Evolutionary conservation across 2,113 vertebrate genomes (phyloP).

Genomic region (Oxyruncus cristatus): DNA sequence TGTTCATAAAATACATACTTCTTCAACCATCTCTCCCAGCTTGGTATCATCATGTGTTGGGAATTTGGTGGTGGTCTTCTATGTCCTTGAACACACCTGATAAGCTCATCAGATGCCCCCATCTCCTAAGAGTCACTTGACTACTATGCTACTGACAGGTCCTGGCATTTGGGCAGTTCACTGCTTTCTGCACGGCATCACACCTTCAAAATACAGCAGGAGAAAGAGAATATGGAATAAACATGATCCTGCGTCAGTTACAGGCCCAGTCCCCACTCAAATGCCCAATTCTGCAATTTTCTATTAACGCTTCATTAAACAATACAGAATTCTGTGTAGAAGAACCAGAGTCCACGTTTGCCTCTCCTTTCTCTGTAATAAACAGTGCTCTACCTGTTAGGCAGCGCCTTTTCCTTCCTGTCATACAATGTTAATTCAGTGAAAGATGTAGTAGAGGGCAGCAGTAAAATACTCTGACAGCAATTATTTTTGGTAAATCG

Average conservation of each 20-base stretch:
- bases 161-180: neutral
- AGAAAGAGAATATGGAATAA: neutral
- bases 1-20: neutral
- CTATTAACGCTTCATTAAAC: neutral
- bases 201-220: neutral
- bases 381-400: neutral
- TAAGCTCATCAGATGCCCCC: neutral
- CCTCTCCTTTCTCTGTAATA: neutral
- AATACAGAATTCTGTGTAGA: neutral
- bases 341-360: neutral
- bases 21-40: neutral
- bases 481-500: constrained; percentile 10
- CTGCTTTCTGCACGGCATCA: neutral
- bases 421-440: neutral
- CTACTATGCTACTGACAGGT: neutral
- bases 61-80: neutral
- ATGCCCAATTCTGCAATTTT: neutral
- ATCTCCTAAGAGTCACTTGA: neutral
- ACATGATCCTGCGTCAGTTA: neutral
- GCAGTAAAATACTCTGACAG: neutral
- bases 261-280: neutral
- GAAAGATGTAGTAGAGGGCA: neutral
- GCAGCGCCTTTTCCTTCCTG: neutral
- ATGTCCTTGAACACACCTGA: neutral
- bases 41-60: neutral